Evolutionary conservation across 2,888 invertebrate species (phyloP), one percentile per base, ranked within the genome.

Genomic region (Hydraecia micacea): DNA sequence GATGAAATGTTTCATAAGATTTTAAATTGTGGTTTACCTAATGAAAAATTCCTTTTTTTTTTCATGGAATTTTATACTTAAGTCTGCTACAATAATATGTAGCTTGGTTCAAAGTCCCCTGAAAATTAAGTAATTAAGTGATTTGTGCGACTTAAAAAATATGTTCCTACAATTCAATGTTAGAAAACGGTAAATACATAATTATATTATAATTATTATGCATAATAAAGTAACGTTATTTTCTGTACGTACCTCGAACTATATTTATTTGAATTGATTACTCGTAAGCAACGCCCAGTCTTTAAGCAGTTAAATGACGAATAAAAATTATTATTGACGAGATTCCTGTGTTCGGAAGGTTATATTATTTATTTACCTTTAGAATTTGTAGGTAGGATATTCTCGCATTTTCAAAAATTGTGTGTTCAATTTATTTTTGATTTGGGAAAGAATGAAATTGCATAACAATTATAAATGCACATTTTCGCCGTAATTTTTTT

Each of bases 1-100:
- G 49, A 15, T 58, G 39, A 65, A 83, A 69, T 25, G 15, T 80
- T 79, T 81, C 55, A 66, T 81, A 49, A 65, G 36, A 65, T 58
- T 75, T 79, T 49, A 73, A 75, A 75, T 65, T 58, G 65, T 32
- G 21, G 7, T 67, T 49, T 3, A 60, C 49, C 15, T 60, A 62
- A 80, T 65, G 36, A 80, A 80, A 71, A 21, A 36, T 2, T 32
- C 1, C 2, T 15, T 39, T 15, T 76, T 55, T 63, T 77, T 55
- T 63, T 52, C n/a, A 62, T 39, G 18, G 36, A 21, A n/a, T n/a
- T 58, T n/a, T 32, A 58, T 8, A n/a, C 55, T 67, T 15, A 60
- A 36, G 21, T 11, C 11, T 4, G 18, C 18, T 18, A 28, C 1
- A 32, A 32, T 39, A 74, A n/a, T 8, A 46, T 25, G 18, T 49